A percentile compares a stretch with the other conserved stretches of the same genome.
These are phyloP conservation scores for Gryllus longicercus DNA, from an alignment of 2,888 invertebrate species.

Conservation along the genomic window DNA sequence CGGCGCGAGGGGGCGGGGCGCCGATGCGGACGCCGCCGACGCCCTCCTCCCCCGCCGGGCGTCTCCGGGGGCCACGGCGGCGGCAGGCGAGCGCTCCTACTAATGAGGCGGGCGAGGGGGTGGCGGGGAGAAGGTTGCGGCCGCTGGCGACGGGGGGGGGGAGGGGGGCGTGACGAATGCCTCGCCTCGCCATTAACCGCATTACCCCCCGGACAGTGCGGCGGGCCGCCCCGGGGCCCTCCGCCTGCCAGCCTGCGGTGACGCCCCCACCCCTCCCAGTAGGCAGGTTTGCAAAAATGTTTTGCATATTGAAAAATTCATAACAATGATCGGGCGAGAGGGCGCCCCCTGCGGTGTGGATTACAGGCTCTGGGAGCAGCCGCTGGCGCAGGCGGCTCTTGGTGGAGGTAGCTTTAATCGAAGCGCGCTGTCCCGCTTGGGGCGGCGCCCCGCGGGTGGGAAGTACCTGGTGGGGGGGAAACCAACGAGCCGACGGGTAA, in stretches of 20 bases:
- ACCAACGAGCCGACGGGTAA: too few species aligned
- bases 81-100: background rate
- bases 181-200: background rate
- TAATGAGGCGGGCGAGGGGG: background rate
- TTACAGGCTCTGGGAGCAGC: background rate
- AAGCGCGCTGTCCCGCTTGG: too few species aligned
- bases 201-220: background rate
- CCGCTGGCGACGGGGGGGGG: background rate
- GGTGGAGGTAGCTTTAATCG: background rate
- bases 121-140: background rate
- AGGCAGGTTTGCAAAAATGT: background rate
- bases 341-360: background rate
- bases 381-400: background rate
- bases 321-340: background rate
- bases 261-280: background rate
- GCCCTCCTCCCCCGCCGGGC: background rate
- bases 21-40: background rate
- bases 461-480: too few species aligned
- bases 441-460: too few species aligned
- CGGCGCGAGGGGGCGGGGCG: background rate
- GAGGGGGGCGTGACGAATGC: background rate
- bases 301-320: slow-evolving; percentile 10
- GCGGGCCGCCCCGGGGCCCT: background rate
- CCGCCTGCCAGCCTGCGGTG: background rate
- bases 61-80: background rate